These are phyloP conservation scores for Lipotes vexillifer DNA, from an alignment of 2,113 vertebrate genomes.

Conservation along the genomic window DNA sequence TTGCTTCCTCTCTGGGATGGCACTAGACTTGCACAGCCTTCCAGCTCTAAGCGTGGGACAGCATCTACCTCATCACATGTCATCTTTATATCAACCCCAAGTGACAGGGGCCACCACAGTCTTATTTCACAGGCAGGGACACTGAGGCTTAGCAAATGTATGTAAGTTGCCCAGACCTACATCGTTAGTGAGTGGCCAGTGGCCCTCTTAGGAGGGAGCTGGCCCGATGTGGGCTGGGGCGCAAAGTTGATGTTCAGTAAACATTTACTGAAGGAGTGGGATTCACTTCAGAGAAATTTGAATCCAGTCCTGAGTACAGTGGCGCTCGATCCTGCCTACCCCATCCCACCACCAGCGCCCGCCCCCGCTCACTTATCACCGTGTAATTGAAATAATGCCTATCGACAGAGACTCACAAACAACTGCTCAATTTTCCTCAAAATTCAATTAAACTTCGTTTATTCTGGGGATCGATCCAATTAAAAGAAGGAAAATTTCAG, in stretches of 20 bases:
- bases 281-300: conserved; percentile 35
- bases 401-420: conserved; percentile 97
- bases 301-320: background rate
- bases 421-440: conserved; percentile 96
- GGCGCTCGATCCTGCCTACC: background rate
- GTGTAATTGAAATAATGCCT: conserved; percentile 95
- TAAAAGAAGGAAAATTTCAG: conserved; percentile 86
- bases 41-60: background rate
- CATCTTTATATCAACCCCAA: background rate
- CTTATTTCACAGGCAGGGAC: background rate
- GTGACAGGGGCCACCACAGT: background rate
- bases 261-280: conserved; percentile 32
- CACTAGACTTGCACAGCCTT: background rate
- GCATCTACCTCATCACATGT: background rate
- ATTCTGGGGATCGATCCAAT: conserved; percentile 93
- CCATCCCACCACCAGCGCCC: background rate
- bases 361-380: conserved; percentile 82
- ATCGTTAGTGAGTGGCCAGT: background rate
- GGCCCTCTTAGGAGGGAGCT: background rate
- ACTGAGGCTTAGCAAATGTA: background rate
- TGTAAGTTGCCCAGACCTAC: background rate
- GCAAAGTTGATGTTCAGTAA: background rate
- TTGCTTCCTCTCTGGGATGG: background rate
- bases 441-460: conserved; percentile 99
- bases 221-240: rapidly evolving